These are phyloP conservation scores for Tenthredo distinguenda DNA, from an alignment of 2,888 invertebrate genomes.

Conservation along the genomic window DNA sequence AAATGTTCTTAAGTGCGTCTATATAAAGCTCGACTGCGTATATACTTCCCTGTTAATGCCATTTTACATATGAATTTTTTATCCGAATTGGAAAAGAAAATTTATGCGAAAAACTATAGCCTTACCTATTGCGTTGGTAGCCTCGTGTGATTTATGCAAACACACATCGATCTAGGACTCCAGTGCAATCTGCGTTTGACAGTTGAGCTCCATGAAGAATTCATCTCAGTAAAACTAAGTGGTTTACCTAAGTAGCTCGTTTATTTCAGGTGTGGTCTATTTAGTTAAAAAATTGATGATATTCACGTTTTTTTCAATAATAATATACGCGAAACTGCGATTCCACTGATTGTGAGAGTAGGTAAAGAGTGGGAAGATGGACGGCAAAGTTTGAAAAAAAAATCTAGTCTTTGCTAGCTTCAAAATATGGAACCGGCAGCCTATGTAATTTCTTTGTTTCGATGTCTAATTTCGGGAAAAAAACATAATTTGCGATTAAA, in stretches of 20 bases:
- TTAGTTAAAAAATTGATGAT: neutral
- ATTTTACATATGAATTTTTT: neutral
- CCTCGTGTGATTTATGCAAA: neutral
- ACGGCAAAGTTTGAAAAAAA: no score
- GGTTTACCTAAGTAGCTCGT: neutral
- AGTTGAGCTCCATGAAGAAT: neutral
- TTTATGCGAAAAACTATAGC: neutral
- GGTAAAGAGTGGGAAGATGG: neutral
- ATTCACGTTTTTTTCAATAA: neutral
- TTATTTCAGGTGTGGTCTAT: neutral
- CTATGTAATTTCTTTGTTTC: neutral
- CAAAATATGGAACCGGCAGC: neutral
- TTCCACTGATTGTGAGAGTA: neutral
- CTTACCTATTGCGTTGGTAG: neutral
- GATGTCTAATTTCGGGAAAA: no score
- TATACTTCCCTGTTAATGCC: neutral
- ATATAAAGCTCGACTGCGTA: neutral
- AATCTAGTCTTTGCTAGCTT: neutral
- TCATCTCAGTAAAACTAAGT: neutral
- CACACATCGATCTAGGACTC: neutral
- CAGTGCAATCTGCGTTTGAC: neutral
- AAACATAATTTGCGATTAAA: neutral
- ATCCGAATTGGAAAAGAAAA: neutral
- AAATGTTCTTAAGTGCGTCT: constrained; percentile 16
- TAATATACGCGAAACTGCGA: neutral